These are phyloP conservation scores for Zapornia atra DNA, from an alignment of 2,113 vertebrate species.

Conservation along the genomic window DNA sequence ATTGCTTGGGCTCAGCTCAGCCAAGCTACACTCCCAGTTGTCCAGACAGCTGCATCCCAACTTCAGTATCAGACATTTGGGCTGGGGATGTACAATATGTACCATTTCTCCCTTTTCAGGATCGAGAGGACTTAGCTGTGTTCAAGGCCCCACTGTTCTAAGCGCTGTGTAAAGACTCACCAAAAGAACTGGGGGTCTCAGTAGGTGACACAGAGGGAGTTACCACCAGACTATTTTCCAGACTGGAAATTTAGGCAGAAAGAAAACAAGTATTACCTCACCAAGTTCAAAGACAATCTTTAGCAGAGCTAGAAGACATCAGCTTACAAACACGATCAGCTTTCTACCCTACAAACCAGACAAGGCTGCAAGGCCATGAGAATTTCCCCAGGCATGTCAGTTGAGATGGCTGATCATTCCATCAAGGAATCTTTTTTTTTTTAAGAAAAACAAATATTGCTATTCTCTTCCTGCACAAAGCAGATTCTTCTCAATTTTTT, in stretches of 20 bases:
- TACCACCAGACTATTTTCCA: not conserved
- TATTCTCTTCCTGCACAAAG: not conserved
- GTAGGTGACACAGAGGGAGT: not conserved
- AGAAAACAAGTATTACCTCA: not conserved
- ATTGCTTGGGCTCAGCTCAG: not conserved
- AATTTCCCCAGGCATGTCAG: not conserved
- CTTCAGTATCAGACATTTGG: not conserved
- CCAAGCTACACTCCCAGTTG: not conserved
- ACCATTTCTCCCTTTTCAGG: not conserved
- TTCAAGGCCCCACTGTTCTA: not conserved
- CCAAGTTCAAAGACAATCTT: not conserved
- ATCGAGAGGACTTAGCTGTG: not conserved
- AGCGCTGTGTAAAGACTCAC: not conserved
- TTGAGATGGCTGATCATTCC: not conserved
- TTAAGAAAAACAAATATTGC: not conserved
- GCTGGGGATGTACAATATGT: not conserved
- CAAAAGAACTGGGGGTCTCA: not conserved
- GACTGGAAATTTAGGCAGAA: not conserved
- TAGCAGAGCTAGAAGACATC: not conserved
- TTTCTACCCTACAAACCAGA: not conserved
- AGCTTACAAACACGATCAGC: fast-evolving
- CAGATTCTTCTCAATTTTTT: not conserved
- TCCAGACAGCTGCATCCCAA: not conserved
- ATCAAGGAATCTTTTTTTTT: not conserved
- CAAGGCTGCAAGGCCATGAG: not conserved